phyloP scores from a whole-genome alignment of 1,140 invertebrate genomes.

The Latrodectus geometricus region DNA sequence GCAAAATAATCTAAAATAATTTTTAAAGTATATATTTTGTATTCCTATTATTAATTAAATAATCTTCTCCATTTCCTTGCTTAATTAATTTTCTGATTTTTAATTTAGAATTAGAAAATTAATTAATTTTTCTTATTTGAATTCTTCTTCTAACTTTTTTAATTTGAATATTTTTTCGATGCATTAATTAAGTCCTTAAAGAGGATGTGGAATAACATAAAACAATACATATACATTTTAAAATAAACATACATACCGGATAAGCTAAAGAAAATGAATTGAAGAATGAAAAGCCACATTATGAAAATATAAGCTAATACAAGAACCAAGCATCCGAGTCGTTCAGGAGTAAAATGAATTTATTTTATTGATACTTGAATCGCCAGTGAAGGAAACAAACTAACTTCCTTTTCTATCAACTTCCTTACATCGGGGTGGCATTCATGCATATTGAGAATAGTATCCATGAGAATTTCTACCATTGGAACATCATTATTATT shows the following conservation, averaged over 20 bases:
- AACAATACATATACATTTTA: no score
- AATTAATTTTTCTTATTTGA: no score
- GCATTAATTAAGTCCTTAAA: no score
- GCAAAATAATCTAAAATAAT: no score
- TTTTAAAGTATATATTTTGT: no score
- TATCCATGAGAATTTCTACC: conserved; percentile 21
- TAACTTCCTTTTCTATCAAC: conserved; percentile 39
- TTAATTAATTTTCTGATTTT: no score
- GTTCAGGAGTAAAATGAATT: conserved; percentile 30
- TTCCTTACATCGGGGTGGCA: conserved; percentile 24
- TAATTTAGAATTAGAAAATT: no score
- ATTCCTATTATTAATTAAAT: no score
- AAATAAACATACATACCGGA: conserved; percentile 8
- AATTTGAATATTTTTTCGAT: no score
- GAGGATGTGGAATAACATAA: no score
- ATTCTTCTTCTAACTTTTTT: no score
- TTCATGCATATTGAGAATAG: conserved; percentile 17
- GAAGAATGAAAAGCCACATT: conserved; percentile 34
- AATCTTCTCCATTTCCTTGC: no score
- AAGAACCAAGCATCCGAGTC: conserved; percentile 5
- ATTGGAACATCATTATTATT: neutral
- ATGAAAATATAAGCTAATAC: neutral
- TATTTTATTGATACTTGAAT: conserved; percentile 24
- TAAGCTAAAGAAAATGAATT: conserved; percentile 10
- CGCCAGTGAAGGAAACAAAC: conserved; percentile 33